Conservation (phyloP, 2,888 invertebrate species). For the Aethes cnicana region DNA sequence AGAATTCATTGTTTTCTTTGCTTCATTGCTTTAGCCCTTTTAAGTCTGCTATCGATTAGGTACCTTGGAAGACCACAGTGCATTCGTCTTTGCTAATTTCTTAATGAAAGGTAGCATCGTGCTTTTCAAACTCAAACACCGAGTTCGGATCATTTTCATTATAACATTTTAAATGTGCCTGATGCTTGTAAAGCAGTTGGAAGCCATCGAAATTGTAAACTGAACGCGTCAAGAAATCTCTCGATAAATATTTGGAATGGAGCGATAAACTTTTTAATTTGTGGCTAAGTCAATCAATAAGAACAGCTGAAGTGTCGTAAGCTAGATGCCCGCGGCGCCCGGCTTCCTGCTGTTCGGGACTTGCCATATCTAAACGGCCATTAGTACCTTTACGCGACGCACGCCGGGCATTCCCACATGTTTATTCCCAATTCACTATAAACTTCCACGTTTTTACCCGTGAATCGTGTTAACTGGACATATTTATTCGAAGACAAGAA, state of each 20-base stretch:
- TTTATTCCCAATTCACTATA: slow-evolving; percentile 75
- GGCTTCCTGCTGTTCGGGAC: slow-evolving; percentile 73
- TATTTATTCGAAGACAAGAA: slow-evolving; percentile 65
- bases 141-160: slow-evolving; percentile 16
- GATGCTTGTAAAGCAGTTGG: slow-evolving; percentile 19
- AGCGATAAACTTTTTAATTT: slow-evolving; percentile 61
- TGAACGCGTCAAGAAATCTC: slow-evolving; percentile 29
- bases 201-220: slow-evolving; percentile 28
- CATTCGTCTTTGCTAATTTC: slow-evolving; percentile 2
- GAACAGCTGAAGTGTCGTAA: slow-evolving; percentile 63
- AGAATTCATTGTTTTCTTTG: slow-evolving; percentile 54
- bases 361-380: slow-evolving; percentile 64
- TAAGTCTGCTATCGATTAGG: slow-evolving; percentile 35
- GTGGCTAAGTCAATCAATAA: slow-evolving; percentile 64
- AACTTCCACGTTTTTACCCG: slow-evolving; percentile 72
- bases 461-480: slow-evolving; percentile 70
- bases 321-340: slow-evolving; percentile 54
- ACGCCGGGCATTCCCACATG: slow-evolving; percentile 62
- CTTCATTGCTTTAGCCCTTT: slow-evolving; percentile 44
- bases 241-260: slow-evolving; percentile 40
- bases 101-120: slow-evolving; percentile 8
- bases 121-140: slow-evolving; percentile 21
- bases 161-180: slow-evolving; percentile 22
- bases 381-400: slow-evolving; percentile 72
- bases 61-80: slow-evolving; percentile 4